Evolutionary conservation across 2,888 invertebrate genomes (phyloP).

Genomic region (Chrysina gloriosa): DNA sequence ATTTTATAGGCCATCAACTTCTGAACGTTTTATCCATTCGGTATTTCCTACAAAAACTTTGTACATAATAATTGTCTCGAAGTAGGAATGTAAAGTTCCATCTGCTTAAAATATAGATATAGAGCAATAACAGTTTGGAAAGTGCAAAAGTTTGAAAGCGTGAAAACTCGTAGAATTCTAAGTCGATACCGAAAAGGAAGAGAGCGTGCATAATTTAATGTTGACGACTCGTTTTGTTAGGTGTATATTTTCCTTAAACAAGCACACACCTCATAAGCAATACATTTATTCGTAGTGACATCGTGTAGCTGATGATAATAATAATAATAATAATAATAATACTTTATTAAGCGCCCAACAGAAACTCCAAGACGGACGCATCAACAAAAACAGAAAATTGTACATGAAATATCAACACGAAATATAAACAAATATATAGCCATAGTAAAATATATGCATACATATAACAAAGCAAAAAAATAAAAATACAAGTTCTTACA

Average conservation of each 20-base stretch:
- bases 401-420: too few species aligned
- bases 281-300: too few species aligned
- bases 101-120: conserved; percentile 21
- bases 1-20: neutral
- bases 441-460: too few species aligned
- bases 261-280: too few species aligned
- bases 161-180: conserved; percentile 2
- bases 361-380: too few species aligned
- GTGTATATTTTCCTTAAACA: neutral
- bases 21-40: neutral
- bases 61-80: conserved; percentile 27
- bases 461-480: too few species aligned
- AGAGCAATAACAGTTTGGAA: conserved; percentile 21
- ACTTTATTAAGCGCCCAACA: too few species aligned
- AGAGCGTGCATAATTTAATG: conserved; percentile 13
- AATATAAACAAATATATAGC: too few species aligned
- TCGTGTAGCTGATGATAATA: too few species aligned
- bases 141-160: conserved; percentile 9
- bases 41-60: conserved; percentile 1
- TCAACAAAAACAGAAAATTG: too few species aligned
- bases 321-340: too few species aligned
- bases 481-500: too few species aligned
- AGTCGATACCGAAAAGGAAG: neutral
- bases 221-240: neutral
- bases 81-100: neutral